Evolutionary conservation across 2,113 vertebrate genomes (phyloP).

Genomic region (Petrocephalus zakoni): DNA sequence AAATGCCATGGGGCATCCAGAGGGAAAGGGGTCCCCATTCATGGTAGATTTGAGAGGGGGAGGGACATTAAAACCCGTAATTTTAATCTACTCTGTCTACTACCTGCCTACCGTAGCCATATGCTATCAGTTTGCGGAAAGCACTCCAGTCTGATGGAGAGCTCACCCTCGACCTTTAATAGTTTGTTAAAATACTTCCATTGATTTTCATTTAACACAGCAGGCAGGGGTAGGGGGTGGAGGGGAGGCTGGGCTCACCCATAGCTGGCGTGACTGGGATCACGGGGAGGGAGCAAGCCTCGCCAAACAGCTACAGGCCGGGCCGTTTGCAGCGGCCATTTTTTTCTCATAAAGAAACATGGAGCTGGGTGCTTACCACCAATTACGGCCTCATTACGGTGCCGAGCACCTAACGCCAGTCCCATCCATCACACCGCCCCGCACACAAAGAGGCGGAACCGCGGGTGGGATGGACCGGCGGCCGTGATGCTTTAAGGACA

Average conservation of each 20-base stretch:
- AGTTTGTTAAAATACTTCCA: slow-evolving; percentile 1
- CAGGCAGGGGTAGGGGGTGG: too few species aligned
- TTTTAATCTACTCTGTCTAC: not conserved
- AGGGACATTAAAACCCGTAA: not conserved
- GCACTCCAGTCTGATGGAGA: not conserved
- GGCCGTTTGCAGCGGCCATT: not conserved
- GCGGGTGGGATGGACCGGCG: not conserved
- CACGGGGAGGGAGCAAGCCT: not conserved
- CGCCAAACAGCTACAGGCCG: not conserved
- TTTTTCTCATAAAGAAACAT: not conserved
- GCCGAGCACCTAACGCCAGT: not conserved
- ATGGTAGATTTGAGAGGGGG: not conserved
- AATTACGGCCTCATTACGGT: not conserved
- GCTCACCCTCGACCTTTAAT: not conserved
- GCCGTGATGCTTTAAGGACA: not conserved
- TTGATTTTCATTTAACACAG: slow-evolving; percentile 8
- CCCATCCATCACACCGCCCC: not conserved
- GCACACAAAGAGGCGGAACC: not conserved
- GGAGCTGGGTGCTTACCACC: not conserved
- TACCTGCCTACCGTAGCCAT: not conserved
- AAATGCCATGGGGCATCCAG: not conserved
- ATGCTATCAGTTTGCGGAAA: not conserved
- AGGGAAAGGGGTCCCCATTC: not conserved
- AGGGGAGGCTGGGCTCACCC: not conserved
- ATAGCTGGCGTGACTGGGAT: not conserved